Percentiles rank a stretch among this genome's conserved stretches.
Evolutionary conservation across 2,797 vertebrate species (phyloP).

Genomic region (Lepus oiostolus): DNA sequence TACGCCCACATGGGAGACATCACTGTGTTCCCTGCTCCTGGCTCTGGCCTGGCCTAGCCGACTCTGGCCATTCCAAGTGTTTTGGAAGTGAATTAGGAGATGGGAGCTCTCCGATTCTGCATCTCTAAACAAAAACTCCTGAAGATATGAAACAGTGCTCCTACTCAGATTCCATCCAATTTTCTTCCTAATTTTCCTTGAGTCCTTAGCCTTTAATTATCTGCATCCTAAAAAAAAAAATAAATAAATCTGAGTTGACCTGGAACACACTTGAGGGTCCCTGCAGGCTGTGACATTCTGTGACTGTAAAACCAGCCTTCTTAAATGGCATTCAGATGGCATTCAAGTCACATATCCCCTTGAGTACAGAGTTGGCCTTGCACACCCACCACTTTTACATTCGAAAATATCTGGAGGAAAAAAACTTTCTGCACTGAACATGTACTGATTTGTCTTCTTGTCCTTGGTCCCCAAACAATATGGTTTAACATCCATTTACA

Average conservation of each 20-base stretch:
- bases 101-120: too few species aligned
- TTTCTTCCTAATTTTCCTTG: background rate
- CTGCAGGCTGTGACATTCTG: background rate
- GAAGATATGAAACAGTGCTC: background rate
- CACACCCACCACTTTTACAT: background rate
- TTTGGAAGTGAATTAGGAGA: too few species aligned
- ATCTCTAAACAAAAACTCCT: too few species aligned
- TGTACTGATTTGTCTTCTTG: background rate
- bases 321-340: background rate
- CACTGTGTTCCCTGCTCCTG: too few species aligned
- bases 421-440: background rate
- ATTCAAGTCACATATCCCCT: background rate
- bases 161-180: background rate
- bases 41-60: too few species aligned
- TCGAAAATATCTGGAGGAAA: background rate
- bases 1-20: too few species aligned
- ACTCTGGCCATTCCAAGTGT: too few species aligned
- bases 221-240: background rate
- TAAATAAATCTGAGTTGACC: background rate
- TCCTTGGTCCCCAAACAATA: background rate
- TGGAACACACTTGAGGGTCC: background rate
- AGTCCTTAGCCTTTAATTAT: background rate
- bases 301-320: background rate
- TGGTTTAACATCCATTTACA: background rate
- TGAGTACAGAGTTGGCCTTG: background rate